Percentiles rank a stretch among this genome's conserved stretches.
phyloP scores from a whole-genome alignment of 1,140 invertebrate genomes.

The Anastrepha obliqua region DNA sequence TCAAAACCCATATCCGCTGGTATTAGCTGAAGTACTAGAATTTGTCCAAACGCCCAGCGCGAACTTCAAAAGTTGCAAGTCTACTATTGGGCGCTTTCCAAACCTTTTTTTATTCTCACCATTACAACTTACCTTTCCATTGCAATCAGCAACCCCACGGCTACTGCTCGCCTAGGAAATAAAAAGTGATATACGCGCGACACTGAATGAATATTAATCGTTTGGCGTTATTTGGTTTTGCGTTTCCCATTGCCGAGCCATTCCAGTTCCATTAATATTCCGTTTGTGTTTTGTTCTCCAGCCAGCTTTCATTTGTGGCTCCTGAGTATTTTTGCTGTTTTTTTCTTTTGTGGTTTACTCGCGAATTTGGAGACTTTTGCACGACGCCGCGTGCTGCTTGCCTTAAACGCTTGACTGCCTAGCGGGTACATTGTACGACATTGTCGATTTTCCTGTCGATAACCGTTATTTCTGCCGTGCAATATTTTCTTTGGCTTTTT shows the following conservation, averaged over 20 bases:
- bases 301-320: neutral
- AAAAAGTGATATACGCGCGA: conserved; percentile 74
- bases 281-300: neutral
- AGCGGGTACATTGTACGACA: conserved; percentile 1
- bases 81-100: neutral
- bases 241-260: conserved; percentile 24
- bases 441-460: conserved; percentile 34
- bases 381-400: neutral
- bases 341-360: neutral
- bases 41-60: neutral
- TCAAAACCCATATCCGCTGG: too few species aligned
- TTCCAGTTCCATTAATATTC: neutral
- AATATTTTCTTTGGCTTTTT: neutral
- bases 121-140: neutral
- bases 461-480: neutral
- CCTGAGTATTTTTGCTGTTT: neutral
- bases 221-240: conserved; percentile 56
- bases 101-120: neutral
- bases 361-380: conserved; percentile 20
- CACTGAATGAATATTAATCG: conserved; percentile 74
- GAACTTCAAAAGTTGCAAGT: neutral
- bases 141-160: neutral
- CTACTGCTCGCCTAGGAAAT: conserved; percentile 62
- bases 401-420: conserved; percentile 22
- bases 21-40: too few species aligned